Percentiles rank a stretch among this genome's conserved stretches.
Conservation (phyloP, 2,888 invertebrate genomes). For the Apodemia mormo region DNA sequence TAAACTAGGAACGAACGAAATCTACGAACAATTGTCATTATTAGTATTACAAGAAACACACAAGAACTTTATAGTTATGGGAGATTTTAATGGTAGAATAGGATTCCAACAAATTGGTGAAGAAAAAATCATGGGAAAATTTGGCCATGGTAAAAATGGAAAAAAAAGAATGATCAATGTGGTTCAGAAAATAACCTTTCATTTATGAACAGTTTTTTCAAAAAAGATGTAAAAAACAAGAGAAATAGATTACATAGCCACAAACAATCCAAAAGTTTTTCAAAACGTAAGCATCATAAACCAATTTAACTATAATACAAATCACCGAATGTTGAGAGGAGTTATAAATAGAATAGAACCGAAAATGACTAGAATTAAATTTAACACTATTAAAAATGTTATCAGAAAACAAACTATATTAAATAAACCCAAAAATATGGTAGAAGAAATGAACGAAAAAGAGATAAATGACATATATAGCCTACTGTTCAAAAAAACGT, state of each 20-base stretch:
- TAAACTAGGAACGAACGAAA: no score
- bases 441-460: no score
- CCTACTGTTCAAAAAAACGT: no score
- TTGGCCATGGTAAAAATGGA: constrained; percentile 12
- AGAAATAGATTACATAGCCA: constrained; percentile 23
- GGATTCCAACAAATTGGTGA: constrained; percentile 22
- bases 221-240: not conserved
- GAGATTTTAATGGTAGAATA: constrained; percentile 31
- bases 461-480: no score
- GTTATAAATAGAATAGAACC: constrained; percentile 8
- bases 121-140: constrained; percentile 23
- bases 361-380: not conserved
- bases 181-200: constrained; percentile 11
- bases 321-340: constrained; percentile 22
- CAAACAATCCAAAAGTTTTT: constrained; percentile 10
- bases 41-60: constrained; percentile 19
- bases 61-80: constrained; percentile 30
- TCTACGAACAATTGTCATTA: constrained; percentile 7
- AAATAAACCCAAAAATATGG: no score
- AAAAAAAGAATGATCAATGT: not conserved
- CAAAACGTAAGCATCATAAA: not conserved
- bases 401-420: no score
- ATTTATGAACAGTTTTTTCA: constrained; percentile 18
- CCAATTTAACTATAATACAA: constrained; percentile 19
- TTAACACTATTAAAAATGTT: not conserved